A percentile compares a stretch with the other conserved stretches of the same genome.
Conservation (phyloP, 2,797 vertebrate species). For the Halcyon smyrnensis region DNA sequence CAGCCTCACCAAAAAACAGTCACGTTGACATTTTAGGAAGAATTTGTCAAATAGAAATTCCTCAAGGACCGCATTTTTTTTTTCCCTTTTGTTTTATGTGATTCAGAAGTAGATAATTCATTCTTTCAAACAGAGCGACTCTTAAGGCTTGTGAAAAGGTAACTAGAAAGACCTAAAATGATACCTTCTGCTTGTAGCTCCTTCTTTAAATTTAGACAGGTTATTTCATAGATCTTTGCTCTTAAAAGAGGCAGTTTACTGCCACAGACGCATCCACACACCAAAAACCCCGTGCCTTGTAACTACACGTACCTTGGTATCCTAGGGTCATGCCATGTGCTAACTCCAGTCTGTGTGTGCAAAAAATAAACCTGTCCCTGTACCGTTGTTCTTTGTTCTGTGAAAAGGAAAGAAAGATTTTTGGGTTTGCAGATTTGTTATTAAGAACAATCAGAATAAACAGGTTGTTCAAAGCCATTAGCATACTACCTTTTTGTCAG, state of each 20-base stretch:
- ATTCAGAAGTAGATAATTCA: background rate
- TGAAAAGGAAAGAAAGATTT: background rate
- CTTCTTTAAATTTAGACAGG: background rate
- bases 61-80: background rate
- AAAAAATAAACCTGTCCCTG: conserved; percentile 98
- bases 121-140: background rate
- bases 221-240: background rate
- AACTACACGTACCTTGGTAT: conserved; percentile 87
- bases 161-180: background rate
- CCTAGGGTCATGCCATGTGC: conserved; percentile 96
- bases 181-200: background rate
- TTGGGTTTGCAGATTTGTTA: too few relatives aligned
- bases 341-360: conserved; percentile 97
- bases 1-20: background rate
- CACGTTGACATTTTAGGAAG: background rate
- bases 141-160: background rate
- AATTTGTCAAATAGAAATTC: background rate
- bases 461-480: background rate
- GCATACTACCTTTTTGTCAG: background rate
- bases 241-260: background rate
- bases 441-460: background rate
- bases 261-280: background rate
- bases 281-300: background rate
- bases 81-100: background rate
- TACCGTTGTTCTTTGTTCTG: conserved; percentile 95